Conservation (phyloP, 2,113 vertebrate species). For the Euleptes europaea region DNA sequence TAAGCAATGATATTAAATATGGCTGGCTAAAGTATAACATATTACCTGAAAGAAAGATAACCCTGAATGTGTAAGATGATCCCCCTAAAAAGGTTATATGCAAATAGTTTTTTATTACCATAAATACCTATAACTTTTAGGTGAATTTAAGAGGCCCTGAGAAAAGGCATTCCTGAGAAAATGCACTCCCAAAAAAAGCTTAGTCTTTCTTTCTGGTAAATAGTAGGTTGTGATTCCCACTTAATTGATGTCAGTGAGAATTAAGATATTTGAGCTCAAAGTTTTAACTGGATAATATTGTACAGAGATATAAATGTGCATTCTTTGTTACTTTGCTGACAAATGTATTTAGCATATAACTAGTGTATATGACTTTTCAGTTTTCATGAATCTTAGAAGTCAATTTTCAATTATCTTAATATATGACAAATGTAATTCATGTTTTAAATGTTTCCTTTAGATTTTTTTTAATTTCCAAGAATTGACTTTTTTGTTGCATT, state of each 20-base stretch:
- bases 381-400: background rate
- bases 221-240: background rate
- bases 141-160: too few species aligned
- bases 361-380: background rate
- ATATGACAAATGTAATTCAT: conserved; percentile 16
- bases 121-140: too few species aligned
- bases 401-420: background rate
- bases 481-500: conserved; percentile 15
- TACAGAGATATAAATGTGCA: background rate
- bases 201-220: too few species aligned
- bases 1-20: background rate
- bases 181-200: too few species aligned
- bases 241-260: background rate
- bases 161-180: too few species aligned
- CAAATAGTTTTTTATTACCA: too few species aligned
- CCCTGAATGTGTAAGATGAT: too few species aligned
- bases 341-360: background rate
- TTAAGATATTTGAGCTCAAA: background rate
- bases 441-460: conserved; percentile 13
- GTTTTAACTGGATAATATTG: background rate
- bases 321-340: background rate
- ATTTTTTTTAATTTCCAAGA: background rate
- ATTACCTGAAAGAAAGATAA: background rate
- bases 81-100: too few species aligned
- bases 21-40: background rate